Evolutionary conservation across 35 echinoderm and acorn worm species (phyloP).

Genomic region (Nesometra sesokonis): DNA sequence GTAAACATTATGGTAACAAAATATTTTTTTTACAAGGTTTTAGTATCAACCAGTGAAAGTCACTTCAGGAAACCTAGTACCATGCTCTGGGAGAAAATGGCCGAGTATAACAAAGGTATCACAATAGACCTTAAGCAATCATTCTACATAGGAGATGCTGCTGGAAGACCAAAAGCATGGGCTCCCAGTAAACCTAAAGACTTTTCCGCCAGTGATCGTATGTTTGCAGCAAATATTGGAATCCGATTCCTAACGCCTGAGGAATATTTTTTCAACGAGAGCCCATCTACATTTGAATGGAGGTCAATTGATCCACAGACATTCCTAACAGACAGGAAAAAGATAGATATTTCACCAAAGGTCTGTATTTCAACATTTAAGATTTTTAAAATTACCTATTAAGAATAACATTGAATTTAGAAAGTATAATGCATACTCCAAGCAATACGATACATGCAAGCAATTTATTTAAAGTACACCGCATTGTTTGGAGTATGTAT

Average conservation of each 20-base stretch:
- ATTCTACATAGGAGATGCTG: conserved; percentile 89
- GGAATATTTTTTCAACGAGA: conserved; percentile 71
- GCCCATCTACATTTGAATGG: conserved; percentile 60
- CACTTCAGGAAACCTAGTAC: conserved; percentile 73
- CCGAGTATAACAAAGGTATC: conserved; percentile 57
- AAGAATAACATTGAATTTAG: too few species aligned
- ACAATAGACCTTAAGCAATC: conserved; percentile 30
- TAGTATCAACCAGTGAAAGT: conserved; percentile 73
- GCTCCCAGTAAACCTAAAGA: conserved; percentile 70
- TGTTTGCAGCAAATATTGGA: conserved; percentile 79
- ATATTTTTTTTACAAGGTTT: conserved; percentile 34
- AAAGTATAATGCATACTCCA: too few species aligned
- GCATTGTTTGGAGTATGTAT: too few species aligned
- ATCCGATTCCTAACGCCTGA: conserved; percentile 76
- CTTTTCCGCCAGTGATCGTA: conserved; percentile 86
- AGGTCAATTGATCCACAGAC: conserved; percentile 59
- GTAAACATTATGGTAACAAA: neutral
- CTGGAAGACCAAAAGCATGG: conserved; percentile 79
- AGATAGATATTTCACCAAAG: neutral
- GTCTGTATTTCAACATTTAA: neutral
- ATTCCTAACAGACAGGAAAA: conserved; percentile 22
- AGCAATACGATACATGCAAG: too few species aligned
- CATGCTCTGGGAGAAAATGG: conserved; percentile 69
- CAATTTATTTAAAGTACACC: too few species aligned
- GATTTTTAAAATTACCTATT: too few species aligned